These are phyloP conservation scores for Ophion ventricosus DNA, from an alignment of 2,888 invertebrate genomes.

Conservation along the genomic window DNA sequence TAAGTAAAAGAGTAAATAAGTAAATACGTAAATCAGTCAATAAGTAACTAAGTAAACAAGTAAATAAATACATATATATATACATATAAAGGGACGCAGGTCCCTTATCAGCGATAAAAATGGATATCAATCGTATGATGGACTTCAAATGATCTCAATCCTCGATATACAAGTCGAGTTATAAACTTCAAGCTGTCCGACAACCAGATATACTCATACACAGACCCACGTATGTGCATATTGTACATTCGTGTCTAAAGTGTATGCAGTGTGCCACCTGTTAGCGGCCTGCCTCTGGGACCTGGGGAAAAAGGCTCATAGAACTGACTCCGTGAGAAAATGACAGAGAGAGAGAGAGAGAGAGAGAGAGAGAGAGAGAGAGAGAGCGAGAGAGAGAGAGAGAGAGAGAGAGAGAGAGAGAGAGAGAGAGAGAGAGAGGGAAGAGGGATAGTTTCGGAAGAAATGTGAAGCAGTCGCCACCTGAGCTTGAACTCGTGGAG, in stretches of 20 bases:
- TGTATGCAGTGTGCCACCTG: slow-evolving; percentile 64
- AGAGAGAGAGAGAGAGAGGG: not conserved
- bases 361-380: slow-evolving; percentile 28
- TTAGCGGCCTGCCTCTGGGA: slow-evolving; percentile 58
- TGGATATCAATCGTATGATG: not conserved
- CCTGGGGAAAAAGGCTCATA: slow-evolving; percentile 39
- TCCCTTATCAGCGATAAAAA: not conserved
- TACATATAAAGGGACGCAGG: not conserved
- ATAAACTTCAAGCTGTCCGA: not conserved
- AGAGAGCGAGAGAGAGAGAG: slow-evolving; percentile 8
- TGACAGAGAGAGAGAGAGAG: slow-evolving; percentile 1
- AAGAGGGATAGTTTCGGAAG: slow-evolving; percentile 37
- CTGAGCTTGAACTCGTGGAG: slow-evolving; percentile 60
- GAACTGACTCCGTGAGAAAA: slow-evolving; percentile 28
- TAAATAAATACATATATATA: not conserved
- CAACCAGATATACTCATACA: not conserved
- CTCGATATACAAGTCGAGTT: not conserved
- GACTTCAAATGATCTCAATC: not conserved
- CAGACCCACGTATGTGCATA: not conserved
- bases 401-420: slow-evolving; percentile 9
- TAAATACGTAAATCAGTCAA: not conserved
- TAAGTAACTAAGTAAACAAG: not conserved
- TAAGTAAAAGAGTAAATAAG: not conserved
- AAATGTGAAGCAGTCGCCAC: slow-evolving; percentile 48
- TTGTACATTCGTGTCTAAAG: slow-evolving; percentile 23